Evolutionary conservation across 2,113 vertebrate species (phyloP).

Genomic region (Plotosus lineatus): DNA sequence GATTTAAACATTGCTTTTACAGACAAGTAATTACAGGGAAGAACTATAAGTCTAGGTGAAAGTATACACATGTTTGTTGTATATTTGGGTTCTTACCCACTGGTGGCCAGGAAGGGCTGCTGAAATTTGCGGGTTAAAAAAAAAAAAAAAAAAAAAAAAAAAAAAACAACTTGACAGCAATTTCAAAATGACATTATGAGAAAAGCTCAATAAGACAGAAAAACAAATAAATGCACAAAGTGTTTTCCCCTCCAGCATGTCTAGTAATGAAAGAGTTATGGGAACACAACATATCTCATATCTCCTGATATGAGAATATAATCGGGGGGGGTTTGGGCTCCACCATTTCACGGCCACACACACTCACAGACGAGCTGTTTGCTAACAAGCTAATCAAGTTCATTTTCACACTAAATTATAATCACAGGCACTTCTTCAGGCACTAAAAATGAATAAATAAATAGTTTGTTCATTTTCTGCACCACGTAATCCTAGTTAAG

Average conservation of each 20-base stretch:
- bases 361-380: background rate
- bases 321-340: background rate
- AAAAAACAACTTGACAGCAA: background rate
- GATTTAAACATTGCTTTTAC: slow-evolving; percentile 13
- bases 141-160: background rate
- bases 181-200: slow-evolving; percentile 3
- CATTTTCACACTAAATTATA: background rate
- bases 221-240: background rate
- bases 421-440: background rate
- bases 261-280: background rate
- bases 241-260: background rate
- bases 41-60: slow-evolving; percentile 24
- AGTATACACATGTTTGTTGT: slow-evolving; percentile 13
- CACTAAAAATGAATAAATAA: too few relatives aligned
- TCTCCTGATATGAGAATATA: background rate
- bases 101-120: background rate
- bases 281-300: slow-evolving; percentile 1
- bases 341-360: background rate
- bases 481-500: too few relatives aligned
- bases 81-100: background rate
- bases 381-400: background rate
- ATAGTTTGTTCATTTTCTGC: too few relatives aligned
- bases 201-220: slow-evolving; percentile 14
- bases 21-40: slow-evolving; percentile 46
- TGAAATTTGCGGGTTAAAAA: background rate